Evolutionary conservation across 2,888 invertebrate genomes (phyloP).

Genomic region (Megamerina dolium): DNA sequence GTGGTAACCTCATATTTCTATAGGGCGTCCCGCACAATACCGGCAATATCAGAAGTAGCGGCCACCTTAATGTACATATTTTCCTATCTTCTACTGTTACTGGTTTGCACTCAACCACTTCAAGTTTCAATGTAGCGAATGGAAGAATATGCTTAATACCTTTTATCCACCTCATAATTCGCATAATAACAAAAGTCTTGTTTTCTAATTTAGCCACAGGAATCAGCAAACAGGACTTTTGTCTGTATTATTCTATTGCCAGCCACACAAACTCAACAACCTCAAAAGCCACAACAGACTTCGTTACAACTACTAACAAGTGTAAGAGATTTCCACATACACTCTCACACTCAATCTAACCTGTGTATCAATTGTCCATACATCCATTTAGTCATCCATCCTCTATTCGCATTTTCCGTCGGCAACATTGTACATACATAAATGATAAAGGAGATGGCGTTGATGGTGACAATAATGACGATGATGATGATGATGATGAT

Average conservation of each 20-base stretch:
- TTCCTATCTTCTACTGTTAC: too few species aligned
- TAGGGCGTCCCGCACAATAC: too few species aligned
- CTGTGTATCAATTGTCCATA: not conserved
- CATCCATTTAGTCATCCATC: too few species aligned
- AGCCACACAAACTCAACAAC: not conserved
- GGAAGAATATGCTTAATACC: slow-evolving; percentile 30
- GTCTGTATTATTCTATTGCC: not conserved
- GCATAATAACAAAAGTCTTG: slow-evolving; percentile 40
- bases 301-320: slow-evolving; percentile 4
- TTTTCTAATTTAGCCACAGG: slow-evolving; percentile 34
- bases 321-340: slow-evolving; percentile 9
- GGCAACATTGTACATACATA: slow-evolving; percentile 9
- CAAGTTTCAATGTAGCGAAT: slow-evolving; percentile 1
- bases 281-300: too few species aligned
- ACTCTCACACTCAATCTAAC: not conserved
- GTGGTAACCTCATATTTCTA: too few species aligned
- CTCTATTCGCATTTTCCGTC: slow-evolving; percentile 2
- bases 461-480: not conserved
- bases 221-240: slow-evolving; percentile 25
- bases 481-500: too few species aligned
- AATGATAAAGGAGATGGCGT: slow-evolving; percentile 4
- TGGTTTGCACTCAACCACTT: not conserved
- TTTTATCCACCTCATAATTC: slow-evolving; percentile 42
- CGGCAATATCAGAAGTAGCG: too few species aligned
- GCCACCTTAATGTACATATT: too few species aligned